Conservation (phyloP, 1,140 invertebrate species). For the Theocolax elegans region DNA sequence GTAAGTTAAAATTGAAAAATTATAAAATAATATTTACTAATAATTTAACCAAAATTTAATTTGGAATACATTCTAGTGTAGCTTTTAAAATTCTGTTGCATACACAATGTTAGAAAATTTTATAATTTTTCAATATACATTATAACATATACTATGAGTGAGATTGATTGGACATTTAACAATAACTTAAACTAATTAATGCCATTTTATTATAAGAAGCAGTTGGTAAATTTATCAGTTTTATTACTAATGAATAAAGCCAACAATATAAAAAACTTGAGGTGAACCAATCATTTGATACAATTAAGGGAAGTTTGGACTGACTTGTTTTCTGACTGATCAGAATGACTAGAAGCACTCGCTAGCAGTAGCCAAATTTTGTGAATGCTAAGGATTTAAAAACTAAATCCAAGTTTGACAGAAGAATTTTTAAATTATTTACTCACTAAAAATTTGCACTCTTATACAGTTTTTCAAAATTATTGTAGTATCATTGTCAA, state of each 20-base stretch:
- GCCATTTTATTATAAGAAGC: conserved; percentile 28
- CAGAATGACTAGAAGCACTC: conserved; percentile 17
- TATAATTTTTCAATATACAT: no score
- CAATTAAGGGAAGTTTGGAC: conserved; percentile 7
- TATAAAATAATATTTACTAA: conserved; percentile 4
- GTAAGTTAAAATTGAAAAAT: not conserved
- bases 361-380: conserved; percentile 15
- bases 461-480: no score
- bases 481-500: no score
- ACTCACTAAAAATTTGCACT: no score
- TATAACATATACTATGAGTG: no score
- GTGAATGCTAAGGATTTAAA: not conserved
- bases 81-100: no score
- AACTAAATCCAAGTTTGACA: conserved; percentile 5
- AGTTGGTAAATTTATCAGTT: conserved; percentile 25
- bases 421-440: no score
- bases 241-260: conserved; percentile 1
- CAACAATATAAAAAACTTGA: conserved; percentile 1
- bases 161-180: conserved; percentile 38
- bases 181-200: conserved; percentile 16
- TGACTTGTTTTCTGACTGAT: conserved; percentile 16
- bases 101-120: no score
- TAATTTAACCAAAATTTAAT: no score
- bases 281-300: conserved; percentile 1
- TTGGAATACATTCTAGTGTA: no score